Evolutionary conservation across 2,888 invertebrate species (phyloP).

Genomic region (Ctena decussata): DNA sequence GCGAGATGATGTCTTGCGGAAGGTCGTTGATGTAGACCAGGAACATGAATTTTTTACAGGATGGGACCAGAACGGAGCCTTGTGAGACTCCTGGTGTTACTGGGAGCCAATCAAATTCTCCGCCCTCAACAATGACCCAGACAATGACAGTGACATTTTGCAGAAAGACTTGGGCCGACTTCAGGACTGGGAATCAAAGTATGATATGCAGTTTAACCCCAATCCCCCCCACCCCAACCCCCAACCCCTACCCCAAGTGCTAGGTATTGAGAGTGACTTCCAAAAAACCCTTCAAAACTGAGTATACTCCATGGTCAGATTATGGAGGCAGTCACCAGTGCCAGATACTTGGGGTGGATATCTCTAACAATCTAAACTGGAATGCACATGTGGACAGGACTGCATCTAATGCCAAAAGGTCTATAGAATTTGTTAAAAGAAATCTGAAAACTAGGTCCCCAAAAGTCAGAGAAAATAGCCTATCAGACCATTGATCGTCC

Average conservation of each 20-base stretch:
- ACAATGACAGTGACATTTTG: not conserved
- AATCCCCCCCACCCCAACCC: too few relatives aligned
- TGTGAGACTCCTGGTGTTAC: too few relatives aligned
- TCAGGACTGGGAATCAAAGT: not conserved
- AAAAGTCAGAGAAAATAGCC: not conserved
- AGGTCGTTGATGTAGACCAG: too few relatives aligned
- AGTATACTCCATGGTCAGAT: not conserved
- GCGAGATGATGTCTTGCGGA: too few relatives aligned
- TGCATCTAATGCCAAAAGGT: not conserved
- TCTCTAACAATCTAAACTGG: not conserved
- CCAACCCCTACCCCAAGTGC: too few relatives aligned
- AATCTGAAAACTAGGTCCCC: not conserved
- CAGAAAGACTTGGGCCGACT: not conserved
- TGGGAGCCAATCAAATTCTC: too few relatives aligned
- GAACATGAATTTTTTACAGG: too few relatives aligned
- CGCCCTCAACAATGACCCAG: too few relatives aligned
- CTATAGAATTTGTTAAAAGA: not conserved
- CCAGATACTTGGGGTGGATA: not conserved
- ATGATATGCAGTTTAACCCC: not conserved
- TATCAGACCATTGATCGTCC: not conserved
- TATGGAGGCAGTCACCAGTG: not conserved
- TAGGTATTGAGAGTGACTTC: not conserved
- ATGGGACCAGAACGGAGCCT: too few relatives aligned
- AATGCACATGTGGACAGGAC: not conserved
- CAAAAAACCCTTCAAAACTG: not conserved